Evolutionary conservation across 1,140 invertebrate genomes (phyloP).

Genomic region (Chironomus tepperi): DNA sequence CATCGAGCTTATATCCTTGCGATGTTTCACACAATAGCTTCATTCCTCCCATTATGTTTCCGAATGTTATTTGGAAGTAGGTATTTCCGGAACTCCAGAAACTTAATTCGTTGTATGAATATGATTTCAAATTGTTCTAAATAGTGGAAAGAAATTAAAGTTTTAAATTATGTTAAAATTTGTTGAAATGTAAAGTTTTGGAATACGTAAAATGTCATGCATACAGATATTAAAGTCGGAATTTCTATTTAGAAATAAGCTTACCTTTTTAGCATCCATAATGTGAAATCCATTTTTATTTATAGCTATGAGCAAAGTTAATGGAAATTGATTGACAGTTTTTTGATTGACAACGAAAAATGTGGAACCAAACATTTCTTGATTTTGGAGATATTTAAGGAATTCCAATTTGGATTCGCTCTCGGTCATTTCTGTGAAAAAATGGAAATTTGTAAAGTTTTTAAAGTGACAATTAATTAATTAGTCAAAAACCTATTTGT

Average conservation of each 20-base stretch:
- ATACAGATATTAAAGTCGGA: no score
- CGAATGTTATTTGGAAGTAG: constrained; percentile 91
- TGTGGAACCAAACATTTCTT: constrained; percentile 88
- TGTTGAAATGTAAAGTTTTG: no score
- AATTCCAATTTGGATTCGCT: constrained; percentile 79
- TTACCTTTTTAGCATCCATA: constrained; percentile 76
- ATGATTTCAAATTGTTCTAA: constrained; percentile 73
- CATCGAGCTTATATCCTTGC: constrained; percentile 94
- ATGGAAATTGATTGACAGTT: constrained; percentile 73
- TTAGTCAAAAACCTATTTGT: constrained; percentile 44
- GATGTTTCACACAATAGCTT: constrained; percentile 88
- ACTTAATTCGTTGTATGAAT: constrained; percentile 77
- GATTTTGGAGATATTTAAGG: constrained; percentile 68
- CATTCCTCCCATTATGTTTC: constrained; percentile 72
- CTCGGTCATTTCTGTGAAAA: constrained; percentile 36
- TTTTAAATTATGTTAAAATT: no score
- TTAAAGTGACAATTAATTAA: constrained; percentile 17
- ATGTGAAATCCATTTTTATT: constrained; percentile 85
- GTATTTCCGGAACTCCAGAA: constrained; percentile 93
- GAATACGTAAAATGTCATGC: no score
- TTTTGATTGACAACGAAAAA: constrained; percentile 93
- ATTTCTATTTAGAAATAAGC: constrained; percentile 29
- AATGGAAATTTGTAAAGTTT: neutral
- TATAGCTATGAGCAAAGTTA: constrained; percentile 80
- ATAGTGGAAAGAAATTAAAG: constrained; percentile 33